Conservation (phyloP, 2,888 invertebrate species). For the Athalia rosae region DNA sequence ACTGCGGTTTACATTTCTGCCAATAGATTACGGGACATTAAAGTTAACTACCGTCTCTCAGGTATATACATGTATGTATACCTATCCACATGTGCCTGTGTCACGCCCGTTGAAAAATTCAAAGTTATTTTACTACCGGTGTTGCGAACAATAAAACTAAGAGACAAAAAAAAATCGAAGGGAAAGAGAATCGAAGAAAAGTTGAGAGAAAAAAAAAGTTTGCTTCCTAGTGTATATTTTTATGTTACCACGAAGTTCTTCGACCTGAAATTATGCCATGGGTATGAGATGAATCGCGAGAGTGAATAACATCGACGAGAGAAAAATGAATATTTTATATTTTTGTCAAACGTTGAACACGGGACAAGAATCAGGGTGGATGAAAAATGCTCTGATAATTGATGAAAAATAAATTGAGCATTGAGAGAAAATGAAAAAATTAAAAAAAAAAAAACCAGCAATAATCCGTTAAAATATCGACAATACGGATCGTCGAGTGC, state of each 20-base stretch:
- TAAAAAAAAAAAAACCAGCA: no score
- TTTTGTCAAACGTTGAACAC: no score
- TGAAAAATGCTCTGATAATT: no score
- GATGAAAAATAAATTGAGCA: no score
- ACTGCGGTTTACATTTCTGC: no score
- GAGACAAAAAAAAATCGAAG: not conserved
- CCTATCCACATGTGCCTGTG: not conserved
- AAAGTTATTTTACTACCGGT: not conserved
- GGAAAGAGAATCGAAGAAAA: not conserved
- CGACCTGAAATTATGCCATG: not conserved
- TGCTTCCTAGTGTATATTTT: not conserved
- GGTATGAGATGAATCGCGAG: not conserved
- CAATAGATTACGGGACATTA: constrained; percentile 18
- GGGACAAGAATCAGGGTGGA: no score
- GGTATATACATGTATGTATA: not conserved
- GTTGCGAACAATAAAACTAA: not conserved
- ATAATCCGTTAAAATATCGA: no score
- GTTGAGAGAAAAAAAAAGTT: not conserved
- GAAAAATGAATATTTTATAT: not conserved
- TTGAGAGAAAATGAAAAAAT: no score
- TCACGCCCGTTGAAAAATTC: not conserved
- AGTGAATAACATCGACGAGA: not conserved
- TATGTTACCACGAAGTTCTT: constrained; percentile 1
- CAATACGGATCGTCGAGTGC: no score
- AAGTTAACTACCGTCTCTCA: constrained; percentile 20